Conservation (phyloP, 2,888 invertebrate species). For the Melanostoma scalare region DNA sequence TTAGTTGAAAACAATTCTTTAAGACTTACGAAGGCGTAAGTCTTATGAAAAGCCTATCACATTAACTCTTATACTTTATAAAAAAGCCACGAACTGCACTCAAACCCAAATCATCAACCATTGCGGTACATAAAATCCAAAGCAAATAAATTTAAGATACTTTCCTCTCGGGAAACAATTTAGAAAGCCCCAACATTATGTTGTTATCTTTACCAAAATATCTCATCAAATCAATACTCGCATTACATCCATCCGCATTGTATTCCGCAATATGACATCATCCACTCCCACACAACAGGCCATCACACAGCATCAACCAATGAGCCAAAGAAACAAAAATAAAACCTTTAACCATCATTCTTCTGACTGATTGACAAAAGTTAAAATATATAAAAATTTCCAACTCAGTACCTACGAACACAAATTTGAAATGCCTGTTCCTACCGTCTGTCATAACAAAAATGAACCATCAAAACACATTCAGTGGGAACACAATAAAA, state of each 20-base stretch:
- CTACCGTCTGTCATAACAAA: slow-evolving; percentile 5
- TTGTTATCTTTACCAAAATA: slow-evolving; percentile 26
- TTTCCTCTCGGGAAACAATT: slow-evolving; percentile 1
- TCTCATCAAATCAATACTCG: slow-evolving; percentile 60
- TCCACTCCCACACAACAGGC: slow-evolving; percentile 45
- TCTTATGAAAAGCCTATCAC: too few species aligned
- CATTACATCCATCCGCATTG: slow-evolving; percentile 63
- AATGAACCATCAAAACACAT: slow-evolving; percentile 56
- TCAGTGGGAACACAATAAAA: slow-evolving; percentile 69
- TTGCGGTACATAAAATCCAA: slow-evolving; percentile 13
- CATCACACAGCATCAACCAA: slow-evolving; percentile 10
- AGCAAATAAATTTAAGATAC: slow-evolving; percentile 11
- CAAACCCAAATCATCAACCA: too few species aligned
- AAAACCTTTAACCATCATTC: slow-evolving; percentile 7
- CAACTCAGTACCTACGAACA: slow-evolving; percentile 8
- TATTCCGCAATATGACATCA: slow-evolving; percentile 64
- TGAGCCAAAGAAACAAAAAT: background rate
- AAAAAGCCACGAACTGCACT: too few species aligned
- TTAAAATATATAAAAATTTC: slow-evolving; percentile 53
- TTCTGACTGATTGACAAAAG: slow-evolving; percentile 65
- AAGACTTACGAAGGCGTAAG: too few species aligned
- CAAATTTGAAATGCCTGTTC: slow-evolving; percentile 36
- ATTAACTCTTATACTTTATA: too few species aligned
- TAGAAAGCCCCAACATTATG: slow-evolving; percentile 16
- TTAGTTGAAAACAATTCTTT: too few species aligned